Conservation (phyloP, 2,888 invertebrate genomes). For the Dilophus febrilis region DNA sequence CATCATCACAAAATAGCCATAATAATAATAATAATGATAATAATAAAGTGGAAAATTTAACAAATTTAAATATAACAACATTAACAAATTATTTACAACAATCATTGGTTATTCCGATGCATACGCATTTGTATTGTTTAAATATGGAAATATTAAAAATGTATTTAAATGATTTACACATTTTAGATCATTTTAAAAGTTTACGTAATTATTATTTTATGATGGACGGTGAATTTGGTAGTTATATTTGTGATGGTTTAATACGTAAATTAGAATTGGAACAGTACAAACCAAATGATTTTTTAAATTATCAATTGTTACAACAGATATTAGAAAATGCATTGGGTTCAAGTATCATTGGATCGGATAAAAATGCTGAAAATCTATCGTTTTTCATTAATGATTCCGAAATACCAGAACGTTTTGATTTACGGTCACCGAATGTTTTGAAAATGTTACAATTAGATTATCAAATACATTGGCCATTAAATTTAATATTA, state of each 20-base stretch:
- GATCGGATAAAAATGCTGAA: conserved; percentile 40
- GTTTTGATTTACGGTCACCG: conserved; percentile 45
- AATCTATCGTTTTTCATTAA: conserved; percentile 43
- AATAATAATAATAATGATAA: neutral
- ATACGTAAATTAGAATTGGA: conserved; percentile 43
- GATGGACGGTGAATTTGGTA: conserved; percentile 64
- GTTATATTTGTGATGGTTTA: conserved; percentile 50
- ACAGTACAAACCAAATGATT: conserved; percentile 44
- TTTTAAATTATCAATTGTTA: conserved; percentile 50
- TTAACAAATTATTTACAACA: conserved; percentile 43
- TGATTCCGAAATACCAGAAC: conserved; percentile 36
- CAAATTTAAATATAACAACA: conserved; percentile 17
- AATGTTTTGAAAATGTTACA: conserved; percentile 50
- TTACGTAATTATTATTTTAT: conserved; percentile 63
- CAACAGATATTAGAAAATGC: conserved; percentile 53
- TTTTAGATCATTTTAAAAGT: conserved; percentile 50
- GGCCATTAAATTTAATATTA: conserved; percentile 65
- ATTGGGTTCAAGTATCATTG: conserved; percentile 45
- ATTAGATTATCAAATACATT: conserved; percentile 49
- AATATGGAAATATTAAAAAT: conserved; percentile 55
- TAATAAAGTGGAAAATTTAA: conserved; percentile 3
- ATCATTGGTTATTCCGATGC: conserved; percentile 49
- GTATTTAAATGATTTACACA: conserved; percentile 42
- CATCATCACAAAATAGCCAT: no score
- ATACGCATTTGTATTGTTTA: conserved; percentile 48